A percentile compares a stretch with the other conserved stretches of the same genome.
Evolutionary conservation across 2,113 vertebrate species (phyloP).

Genomic region (Lagenorhynchus albirostris): DNA sequence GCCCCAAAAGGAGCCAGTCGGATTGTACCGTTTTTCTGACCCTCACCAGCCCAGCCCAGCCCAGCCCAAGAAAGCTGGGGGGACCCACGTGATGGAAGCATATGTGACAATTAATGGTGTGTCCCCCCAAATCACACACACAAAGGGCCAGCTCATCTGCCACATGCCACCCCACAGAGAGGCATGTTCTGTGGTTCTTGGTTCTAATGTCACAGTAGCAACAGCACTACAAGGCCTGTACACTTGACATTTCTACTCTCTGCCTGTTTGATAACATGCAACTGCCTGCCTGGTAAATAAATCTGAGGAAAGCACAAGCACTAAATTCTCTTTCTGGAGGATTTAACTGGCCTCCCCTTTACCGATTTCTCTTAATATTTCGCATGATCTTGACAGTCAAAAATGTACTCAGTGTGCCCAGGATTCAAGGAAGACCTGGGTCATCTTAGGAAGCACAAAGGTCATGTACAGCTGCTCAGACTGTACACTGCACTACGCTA

Average conservation of each 20-base stretch:
- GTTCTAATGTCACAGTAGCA: neutral
- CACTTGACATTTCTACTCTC: slow-evolving; percentile 53
- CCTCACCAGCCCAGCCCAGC: neutral
- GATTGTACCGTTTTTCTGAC: neutral
- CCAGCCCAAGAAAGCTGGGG: neutral
- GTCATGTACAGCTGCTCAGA: neutral
- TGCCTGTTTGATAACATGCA: slow-evolving; percentile 61
- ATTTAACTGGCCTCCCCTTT: neutral
- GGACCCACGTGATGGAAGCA: neutral
- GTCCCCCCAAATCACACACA: neutral
- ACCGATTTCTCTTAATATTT: neutral
- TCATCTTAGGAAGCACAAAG: neutral
- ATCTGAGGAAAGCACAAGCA: slow-evolving; percentile 51
- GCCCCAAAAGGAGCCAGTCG: neutral
- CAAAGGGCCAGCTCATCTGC: neutral
- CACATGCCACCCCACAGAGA: neutral
- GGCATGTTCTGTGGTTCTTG: neutral
- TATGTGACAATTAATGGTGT: neutral
- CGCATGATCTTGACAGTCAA: neutral
- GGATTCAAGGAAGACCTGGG: neutral
- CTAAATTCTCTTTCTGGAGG: neutral
- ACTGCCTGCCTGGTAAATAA: slow-evolving; percentile 59
- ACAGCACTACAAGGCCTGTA: neutral
- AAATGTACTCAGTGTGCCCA: neutral
- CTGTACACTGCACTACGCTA: neutral